Base-by-base conservation (phyloP, 2,113 vertebrate species). In the Pollachius pollachius region DNA sequence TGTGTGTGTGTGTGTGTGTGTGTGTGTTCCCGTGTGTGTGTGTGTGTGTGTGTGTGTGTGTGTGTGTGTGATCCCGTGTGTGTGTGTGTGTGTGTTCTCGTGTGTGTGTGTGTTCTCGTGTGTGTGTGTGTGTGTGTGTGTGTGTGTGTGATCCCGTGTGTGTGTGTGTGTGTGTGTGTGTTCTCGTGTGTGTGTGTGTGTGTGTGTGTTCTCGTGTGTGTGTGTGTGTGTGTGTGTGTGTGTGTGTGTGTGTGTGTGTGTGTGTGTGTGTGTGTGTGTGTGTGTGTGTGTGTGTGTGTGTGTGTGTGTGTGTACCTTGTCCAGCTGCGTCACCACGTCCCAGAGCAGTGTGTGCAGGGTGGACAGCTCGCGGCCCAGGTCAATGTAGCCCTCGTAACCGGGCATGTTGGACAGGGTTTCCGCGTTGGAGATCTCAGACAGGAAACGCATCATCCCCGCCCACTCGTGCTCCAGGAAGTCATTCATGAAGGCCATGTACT, bases 401-500 rank as follows among this genome's bases (percentile, higher is more conserved):
- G 96, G 95, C 5, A 94, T 95, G 90, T 92, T 96, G 3, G 94
- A 94, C 81, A 97, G 93, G 34, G 94, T 96, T 78, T 98, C 96
- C 1, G 91, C 93, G 76, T 98, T 96, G 54, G 96, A 97, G 83
- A 99, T 97, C 88, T 99, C 96, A 13, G 93, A 77, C 77, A 99
- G 93, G 87, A 99, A 99, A 66, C 95, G 94, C 80, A 96, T 96
- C 97, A 99, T 98, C 78, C 95, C 94, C 37, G 94, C 94, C 95
- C 97, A 98, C 77, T 99, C 96, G 0, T 96, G 95, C 77, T 98
- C 97, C 90, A 99, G 82, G 81, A 99, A 99, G 82, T 97, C 95
- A 63, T 98, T 99, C 97, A 99, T 98, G 80, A 98, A 99, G 58
- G 95, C 92, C 96, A 99, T 99, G 81, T 99, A 99, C 81, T 99